Base-by-base conservation (phyloP, 2,113 vertebrate species). In the Datnioides undecimradiatus region DNA sequence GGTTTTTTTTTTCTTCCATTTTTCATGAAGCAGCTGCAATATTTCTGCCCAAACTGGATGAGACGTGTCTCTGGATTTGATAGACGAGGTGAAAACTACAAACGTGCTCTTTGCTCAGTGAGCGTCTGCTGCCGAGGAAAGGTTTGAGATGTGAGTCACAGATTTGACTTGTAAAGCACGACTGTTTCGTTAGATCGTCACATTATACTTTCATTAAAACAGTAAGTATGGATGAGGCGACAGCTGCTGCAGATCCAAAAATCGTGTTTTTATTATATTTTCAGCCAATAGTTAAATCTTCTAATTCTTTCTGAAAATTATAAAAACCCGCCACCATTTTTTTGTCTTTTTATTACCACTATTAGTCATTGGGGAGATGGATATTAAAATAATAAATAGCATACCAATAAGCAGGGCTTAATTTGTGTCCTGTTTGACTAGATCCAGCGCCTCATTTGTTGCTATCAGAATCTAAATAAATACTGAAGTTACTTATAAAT, bases 171-270 rank as follows among this genome's bases (percentile, higher is more conserved):
- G n/a, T n/a, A n/a, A n/a, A n/a, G n/a, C n/a, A n/a, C n/a, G n/a
- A n/a, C 41, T 51, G 65, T 65, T 29, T 70, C 38, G 40, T 46
- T 33, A 64, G 5, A 49, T 74, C 49, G 65, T 70, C 51, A 27
- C 36, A 45, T 63, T 17, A 17, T 29, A 8, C 9, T 59, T 31
- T 59, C 51, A 31, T 33, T 58, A 12, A 12, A 27, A 43, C 34
- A 16, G 52, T 2, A 45, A 16, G 31, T 33, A 58, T 46, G 25
- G 60, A 59, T 52, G 21, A 40, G 33, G 51, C 16, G 57, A 49
- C 34, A 23, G 27, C 8, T 41, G 45, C 31, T 59, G 31, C 31
- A 27, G 23, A 65, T 65, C 36, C 21, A 52, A 36, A 23, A 36
- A 23, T 41, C 68, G 21, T 43, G 21, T 5, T 69, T 57, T 51